Evolutionary conservation across 2,113 vertebrate species (phyloP).

Genomic region (Collichthys lucidus): DNA sequence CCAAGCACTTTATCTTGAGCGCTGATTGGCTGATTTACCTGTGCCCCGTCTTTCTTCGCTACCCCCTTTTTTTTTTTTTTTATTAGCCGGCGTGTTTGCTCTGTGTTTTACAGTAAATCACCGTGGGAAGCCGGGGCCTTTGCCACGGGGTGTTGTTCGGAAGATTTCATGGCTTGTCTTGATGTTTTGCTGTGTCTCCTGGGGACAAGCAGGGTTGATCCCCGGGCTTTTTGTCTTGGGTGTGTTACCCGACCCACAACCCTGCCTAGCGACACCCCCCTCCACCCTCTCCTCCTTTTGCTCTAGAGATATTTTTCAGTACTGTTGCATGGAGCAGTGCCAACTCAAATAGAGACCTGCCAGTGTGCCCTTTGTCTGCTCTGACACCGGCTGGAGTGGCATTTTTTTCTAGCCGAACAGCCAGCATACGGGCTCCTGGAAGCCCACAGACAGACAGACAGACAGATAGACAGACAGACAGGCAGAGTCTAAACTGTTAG

Average conservation of each 20-base stretch:
- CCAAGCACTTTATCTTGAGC: conserved; percentile 50
- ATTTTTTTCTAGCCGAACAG: conserved; percentile 62
- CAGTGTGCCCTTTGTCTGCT: conserved; percentile 81
- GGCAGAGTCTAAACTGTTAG: conserved; percentile 79
- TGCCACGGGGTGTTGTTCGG: conserved; percentile 69
- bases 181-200: conserved; percentile 78
- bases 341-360: conserved; percentile 87
- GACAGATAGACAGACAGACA: conserved; percentile 59
- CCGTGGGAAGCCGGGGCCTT: conserved; percentile 83
- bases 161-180: conserved; percentile 82
- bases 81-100: conserved; percentile 68
- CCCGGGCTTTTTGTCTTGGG: conserved; percentile 76
- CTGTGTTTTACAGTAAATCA: conserved; percentile 83
- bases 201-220: conserved; percentile 64
- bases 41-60: conserved; percentile 65
- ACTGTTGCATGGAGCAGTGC: conserved; percentile 65
- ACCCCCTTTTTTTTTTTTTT: conserved; percentile 10
- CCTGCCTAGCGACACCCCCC: conserved; percentile 14
- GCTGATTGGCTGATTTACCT: conserved; percentile 76
- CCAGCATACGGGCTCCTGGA: conserved; percentile 75
- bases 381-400: conserved; percentile 78
- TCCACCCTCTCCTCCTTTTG: conserved; percentile 33
- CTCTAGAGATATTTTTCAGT: conserved; percentile 71
- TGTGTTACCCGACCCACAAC: conserved; percentile 74
- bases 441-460: conserved; percentile 61